Evolutionary conservation across 1,140 invertebrate genomes (phyloP).

Genomic region (Prorops nasuta): DNA sequence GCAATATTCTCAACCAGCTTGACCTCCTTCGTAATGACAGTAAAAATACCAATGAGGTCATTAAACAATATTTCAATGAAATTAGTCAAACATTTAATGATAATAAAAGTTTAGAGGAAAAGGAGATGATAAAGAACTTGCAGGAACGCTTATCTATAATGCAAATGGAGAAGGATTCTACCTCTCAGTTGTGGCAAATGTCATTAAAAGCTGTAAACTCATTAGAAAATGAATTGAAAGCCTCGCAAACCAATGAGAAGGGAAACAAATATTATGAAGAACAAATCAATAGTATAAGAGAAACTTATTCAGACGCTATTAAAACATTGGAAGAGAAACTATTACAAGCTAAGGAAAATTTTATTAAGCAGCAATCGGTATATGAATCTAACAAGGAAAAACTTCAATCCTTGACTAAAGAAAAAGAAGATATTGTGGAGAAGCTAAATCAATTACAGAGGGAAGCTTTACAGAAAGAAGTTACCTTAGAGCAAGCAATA

Average conservation of each 20-base stretch:
- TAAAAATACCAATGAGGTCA: constrained; percentile 22
- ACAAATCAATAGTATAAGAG: constrained; percentile 41
- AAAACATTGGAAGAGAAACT: constrained; percentile 48
- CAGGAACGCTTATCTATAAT: constrained; percentile 41
- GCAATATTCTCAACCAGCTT: constrained; percentile 33
- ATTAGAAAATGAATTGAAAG: constrained; percentile 59
- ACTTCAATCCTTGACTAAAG: constrained; percentile 32
- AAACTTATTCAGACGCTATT: constrained; percentile 52
- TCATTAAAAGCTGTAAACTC: constrained; percentile 60
- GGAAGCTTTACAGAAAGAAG: constrained; percentile 23
- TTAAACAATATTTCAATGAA: constrained; percentile 27
- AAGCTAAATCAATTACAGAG: constrained; percentile 28
- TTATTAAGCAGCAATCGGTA: constrained; percentile 41
- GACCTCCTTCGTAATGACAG: constrained; percentile 33
- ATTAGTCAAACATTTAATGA: constrained; percentile 29
- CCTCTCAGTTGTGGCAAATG: constrained; percentile 61
- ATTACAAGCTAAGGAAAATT: constrained; percentile 42
- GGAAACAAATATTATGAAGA: constrained; percentile 40
- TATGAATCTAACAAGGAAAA: constrained; percentile 41
- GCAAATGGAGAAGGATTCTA: constrained; percentile 60
- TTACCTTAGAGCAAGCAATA: constrained; percentile 21
- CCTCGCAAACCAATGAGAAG: constrained; percentile 42
- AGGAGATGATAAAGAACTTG: constrained; percentile 39
- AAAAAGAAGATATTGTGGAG: constrained; percentile 33
- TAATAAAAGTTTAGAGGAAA: constrained; percentile 12